Evolutionary conservation across 2,797 vertebrate species (phyloP), one percentile per base, ranked within the genome.

Genomic region (Oryzias dopingdopingensis): DNA sequence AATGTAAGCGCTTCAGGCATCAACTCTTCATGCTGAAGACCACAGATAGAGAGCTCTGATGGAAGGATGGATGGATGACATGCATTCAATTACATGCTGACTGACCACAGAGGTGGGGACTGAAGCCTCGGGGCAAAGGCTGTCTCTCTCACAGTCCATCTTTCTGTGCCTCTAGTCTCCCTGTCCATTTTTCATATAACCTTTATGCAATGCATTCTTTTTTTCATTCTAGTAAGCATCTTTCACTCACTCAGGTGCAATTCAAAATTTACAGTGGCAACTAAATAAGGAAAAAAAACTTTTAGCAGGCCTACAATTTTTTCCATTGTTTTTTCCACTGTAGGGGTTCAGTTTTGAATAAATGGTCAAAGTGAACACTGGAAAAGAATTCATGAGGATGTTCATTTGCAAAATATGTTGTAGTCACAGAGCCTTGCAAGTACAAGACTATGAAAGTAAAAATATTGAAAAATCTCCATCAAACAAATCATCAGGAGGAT

Each of bases 51-150:
- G 59, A 72, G 55, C 52, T 56, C 17, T 42, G 59, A 72, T 69
- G 67, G 78, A 74, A 56, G 65, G 70, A 72, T 70, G 50, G 71
- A 62, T 56, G 60, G 67, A 65, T 66, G 46, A 53, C 56, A 69
- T 56, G 58, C 64, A 76, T 62, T 76, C 53, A 52, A 78, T 83
- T 79, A 64, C 75, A 79, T 67, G 76, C 76, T 66, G 76, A 66
- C 66, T 78, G 76, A 84, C 77, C 79, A 76, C 54, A 67, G 64
- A 72, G 70, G 65, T 67, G 54, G 67, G 74, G 59, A 72, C 23
- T 48, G 65, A 76, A 49, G 72, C 75, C 76, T 73, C 46, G n/a
- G 77, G 80, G 65, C 32, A 23, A 48, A 32, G 20, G 43, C 56
- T 53, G 24, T 69, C 59, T 70, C 24, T 49, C 41, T 64, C 47